Base-by-base conservation (phyloP, 2,113 vertebrate genomes). In the Campylomormyrus tamandua region DNA sequence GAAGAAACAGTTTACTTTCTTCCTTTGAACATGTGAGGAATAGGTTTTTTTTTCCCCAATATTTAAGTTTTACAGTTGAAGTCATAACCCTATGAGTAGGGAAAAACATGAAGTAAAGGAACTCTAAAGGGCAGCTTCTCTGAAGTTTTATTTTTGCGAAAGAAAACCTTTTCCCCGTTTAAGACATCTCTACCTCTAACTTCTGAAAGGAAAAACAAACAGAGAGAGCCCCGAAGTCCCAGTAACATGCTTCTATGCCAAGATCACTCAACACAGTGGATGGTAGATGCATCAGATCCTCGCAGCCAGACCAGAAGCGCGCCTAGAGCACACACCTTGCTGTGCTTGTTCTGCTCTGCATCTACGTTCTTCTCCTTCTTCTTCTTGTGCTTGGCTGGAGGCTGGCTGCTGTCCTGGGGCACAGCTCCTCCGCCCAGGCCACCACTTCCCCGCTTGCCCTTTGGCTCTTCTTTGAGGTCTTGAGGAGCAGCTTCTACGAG, bases 321-420 rank as follows among this genome's bases (percentile, higher is more conserved):
- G 24, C 7, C 21, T n/a, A 45, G 7, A 48, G 83, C 39, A 91
- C 94, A 74, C 93, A 97, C 97, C 95, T 92, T 96, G 91, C 89
- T 87, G 11, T 80, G 93, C 42, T 95, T 91, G 0, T 89, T 86
- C 49, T 89, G 91, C 35, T 96, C 95, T 0, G 50, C 11, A 39
- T 96, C 94, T 0, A 56, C 11, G 1, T 86, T 90, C 89, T 95
- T 97, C 87, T 89, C 94, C 31, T 95, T 94, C 88, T 91, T 92
- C 92, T 94, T 97, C 93, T 93, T 97, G 94, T 95, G 95, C 94
- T 97, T 98, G 91, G 91, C 53, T n/a, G 84, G 0, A 10, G 93
- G 87, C 31, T 91, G 91, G 53, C 95, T 94, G 56, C 3, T 92
- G 91, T 89, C 95, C 88, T 77, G 92, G 50, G 93, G 92, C 48